These are phyloP conservation scores for Galerucella pusilla DNA, from an alignment of 2,888 invertebrate genomes.

Conservation along the genomic window DNA sequence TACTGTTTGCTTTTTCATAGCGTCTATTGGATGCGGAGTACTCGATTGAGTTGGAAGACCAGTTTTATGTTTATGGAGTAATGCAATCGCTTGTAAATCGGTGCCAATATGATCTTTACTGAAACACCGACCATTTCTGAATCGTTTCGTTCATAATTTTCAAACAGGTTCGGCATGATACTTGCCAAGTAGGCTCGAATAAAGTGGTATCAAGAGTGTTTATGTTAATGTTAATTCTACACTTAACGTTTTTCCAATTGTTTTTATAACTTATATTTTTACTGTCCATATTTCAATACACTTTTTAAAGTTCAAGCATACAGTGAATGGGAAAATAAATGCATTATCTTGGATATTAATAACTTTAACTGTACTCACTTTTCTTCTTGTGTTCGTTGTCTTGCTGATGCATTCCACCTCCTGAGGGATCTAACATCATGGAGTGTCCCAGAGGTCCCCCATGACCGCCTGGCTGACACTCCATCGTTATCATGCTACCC, in stretches of 20 bases:
- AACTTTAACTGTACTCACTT: constrained; percentile 57
- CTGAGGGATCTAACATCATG: constrained; percentile 65
- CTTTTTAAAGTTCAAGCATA: constrained; percentile 8
- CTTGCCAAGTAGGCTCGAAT: constrained; percentile 16
- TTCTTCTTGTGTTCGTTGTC: constrained; percentile 64
- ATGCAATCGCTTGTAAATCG: constrained; percentile 58
- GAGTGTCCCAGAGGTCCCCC: constrained; percentile 66
- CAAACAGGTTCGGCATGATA: constrained; percentile 41
- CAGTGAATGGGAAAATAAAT: constrained; percentile 9
- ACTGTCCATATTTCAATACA: not conserved
- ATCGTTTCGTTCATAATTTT: constrained; percentile 47
- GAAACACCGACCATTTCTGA: constrained; percentile 51
- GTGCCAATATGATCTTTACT: constrained; percentile 57
- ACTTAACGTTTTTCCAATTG: not conserved
- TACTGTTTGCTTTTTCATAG: constrained; percentile 33
- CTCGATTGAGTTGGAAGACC: constrained; percentile 45
- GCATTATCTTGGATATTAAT: not conserved
- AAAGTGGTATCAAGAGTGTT: constrained; percentile 11
- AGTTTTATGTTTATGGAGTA: constrained; percentile 47
- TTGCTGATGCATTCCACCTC: constrained; percentile 61
- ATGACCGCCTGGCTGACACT: constrained; percentile 66
- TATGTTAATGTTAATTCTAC: not conserved
- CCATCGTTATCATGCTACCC: constrained; percentile 66
- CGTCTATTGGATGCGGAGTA: constrained; percentile 21
- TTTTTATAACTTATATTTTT: not conserved